These are phyloP conservation scores for Dendrolimus pini DNA, from an alignment of 2,888 invertebrate species.

Conservation along the genomic window DNA sequence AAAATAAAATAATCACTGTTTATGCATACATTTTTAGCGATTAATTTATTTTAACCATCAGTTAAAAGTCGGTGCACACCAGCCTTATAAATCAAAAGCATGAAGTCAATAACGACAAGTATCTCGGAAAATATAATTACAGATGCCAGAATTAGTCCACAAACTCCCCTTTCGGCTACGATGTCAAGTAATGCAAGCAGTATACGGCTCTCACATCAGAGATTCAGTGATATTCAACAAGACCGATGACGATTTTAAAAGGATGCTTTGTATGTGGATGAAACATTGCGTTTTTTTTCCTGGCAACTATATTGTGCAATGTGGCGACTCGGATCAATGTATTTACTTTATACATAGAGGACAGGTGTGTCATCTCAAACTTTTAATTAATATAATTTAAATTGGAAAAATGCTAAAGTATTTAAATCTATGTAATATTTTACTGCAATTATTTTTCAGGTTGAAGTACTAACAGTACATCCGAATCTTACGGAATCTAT, in stretches of 20 bases:
- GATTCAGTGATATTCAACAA: conserved; percentile 69
- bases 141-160: conserved; percentile 58
- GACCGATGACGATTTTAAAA: conserved; percentile 61
- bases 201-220: conserved; percentile 66
- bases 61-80: no score
- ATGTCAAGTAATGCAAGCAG: conserved; percentile 65
- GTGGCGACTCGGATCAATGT: conserved; percentile 71
- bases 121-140: conserved; percentile 2
- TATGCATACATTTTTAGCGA: no score
- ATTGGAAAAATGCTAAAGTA: no score
- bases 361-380: conserved; percentile 38
- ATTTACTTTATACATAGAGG: conserved; percentile 77
- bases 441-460: conserved; percentile 32
- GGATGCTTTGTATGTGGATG: conserved; percentile 69
- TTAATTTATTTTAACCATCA: no score
- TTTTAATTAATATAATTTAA: no score
- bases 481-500: conserved; percentile 67
- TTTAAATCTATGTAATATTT: no score
- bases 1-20: no score
- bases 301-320: conserved; percentile 74
- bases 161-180: conserved; percentile 60
- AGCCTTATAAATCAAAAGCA: no score
- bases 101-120: no score
- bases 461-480: conserved; percentile 72
- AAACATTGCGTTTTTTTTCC: conserved; percentile 71